These are phyloP conservation scores for Psammodynastes pulverulentus DNA, from an alignment of 2,113 vertebrate genomes.

Conservation along the genomic window DNA sequence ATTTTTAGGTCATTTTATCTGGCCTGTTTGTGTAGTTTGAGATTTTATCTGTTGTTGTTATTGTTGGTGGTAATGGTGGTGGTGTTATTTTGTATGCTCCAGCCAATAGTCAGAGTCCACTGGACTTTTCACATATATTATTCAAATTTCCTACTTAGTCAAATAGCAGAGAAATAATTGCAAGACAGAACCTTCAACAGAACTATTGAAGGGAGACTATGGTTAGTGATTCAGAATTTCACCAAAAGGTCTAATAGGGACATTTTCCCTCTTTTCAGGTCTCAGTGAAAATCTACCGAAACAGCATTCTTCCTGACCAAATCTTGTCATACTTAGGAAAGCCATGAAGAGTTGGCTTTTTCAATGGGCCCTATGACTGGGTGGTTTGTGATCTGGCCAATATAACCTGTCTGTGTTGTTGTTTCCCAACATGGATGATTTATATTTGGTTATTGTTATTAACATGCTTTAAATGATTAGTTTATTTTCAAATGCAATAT, in stretches of 20 bases:
- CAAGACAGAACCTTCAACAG: not conserved
- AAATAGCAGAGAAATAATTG: not conserved
- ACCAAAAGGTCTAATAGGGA: not conserved
- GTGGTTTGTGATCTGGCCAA: not conserved
- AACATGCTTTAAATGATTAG: not conserved
- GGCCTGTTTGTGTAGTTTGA: not conserved
- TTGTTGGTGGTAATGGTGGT: too few species aligned
- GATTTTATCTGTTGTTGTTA: not conserved
- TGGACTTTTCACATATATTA: not conserved
- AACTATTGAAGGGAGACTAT: not conserved
- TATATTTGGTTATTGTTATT: too few species aligned
- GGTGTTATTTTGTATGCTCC: not conserved
- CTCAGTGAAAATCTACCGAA: not conserved
- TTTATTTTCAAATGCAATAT: not conserved
- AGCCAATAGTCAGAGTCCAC: too few species aligned
- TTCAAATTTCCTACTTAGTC: not conserved
- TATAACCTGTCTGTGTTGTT: not conserved
- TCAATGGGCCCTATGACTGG: not conserved
- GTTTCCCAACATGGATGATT: too few species aligned
- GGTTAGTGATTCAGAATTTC: not conserved
- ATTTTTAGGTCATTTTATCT: not conserved
- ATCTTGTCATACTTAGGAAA: not conserved
- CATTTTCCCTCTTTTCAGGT: not conserved
- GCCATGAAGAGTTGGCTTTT: not conserved
- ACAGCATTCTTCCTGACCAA: not conserved